Evolutionary conservation across 2,888 invertebrate genomes (phyloP), one percentile per base, ranked within the genome.

Genomic region (Stenolophus ochropezus): DNA sequence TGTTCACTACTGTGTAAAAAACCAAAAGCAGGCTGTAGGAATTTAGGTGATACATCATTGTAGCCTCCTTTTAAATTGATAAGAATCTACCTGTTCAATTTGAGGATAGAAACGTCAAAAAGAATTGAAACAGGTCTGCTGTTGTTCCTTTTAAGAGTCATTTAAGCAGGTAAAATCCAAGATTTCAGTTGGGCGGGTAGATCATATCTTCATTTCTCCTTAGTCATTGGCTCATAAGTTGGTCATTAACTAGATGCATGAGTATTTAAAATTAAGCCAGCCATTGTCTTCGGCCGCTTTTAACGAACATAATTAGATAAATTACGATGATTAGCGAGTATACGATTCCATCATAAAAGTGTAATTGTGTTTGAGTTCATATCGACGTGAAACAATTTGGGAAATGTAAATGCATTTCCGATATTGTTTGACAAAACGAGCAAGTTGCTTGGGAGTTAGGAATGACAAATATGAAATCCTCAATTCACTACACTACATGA

Each of bases 231-330:
- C 23, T n/a, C 49, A 18, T 73, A 73, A 73, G 73, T 73, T 33
- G 73, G 49, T 49, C 47, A 73, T 73, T 73, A 73, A 73, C 21
- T 73, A 49, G 73, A 73, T 73, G 69, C 69, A 69, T 69, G 73
- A 73, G 73, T 73, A 73, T 73, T 73, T 73, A 73, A 73, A 73
- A 73, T 73, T 73, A 73, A 73, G 49, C 21, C 73, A 49, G 47
- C 73, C 49, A 73, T 73, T 73, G 73, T 73, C 73, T 73, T 21
- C 4, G 49, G 21, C 49, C 73, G 73, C 75, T 75, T 75, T 51
- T 75, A 75, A 75, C 75, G 53, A 75, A 75, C 25, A 11, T 75
- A 75, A 75, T 75, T 75, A 75, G 75, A 75, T 75, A 53, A 53
- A 75, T 75, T 75, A 75, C 53, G 25, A 53, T 51, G 75, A 75